phyloP scores from a whole-genome alignment of 1,140 invertebrate species.

The Bactericera cockerelli region DNA sequence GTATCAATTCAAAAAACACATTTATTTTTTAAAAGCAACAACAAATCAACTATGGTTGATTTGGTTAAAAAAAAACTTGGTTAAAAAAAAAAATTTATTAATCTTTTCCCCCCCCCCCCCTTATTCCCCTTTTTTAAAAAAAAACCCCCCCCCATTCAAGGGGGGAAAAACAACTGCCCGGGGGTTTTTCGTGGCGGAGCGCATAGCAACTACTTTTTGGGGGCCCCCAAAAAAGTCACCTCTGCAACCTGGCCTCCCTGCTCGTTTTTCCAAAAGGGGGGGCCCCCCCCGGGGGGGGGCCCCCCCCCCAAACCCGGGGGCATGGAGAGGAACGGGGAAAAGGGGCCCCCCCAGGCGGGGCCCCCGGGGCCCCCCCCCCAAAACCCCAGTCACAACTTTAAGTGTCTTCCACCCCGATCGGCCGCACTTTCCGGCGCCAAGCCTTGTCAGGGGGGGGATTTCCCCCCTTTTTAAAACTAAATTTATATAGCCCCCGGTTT shows the following conservation, averaged over 20 bases:
- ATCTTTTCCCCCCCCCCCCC: too few species aligned
- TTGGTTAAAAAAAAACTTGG: too few species aligned
- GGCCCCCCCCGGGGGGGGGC: slow-evolving; percentile 44
- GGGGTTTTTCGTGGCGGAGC: slow-evolving; percentile 67
- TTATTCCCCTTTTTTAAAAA: too few species aligned
- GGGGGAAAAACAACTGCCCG: slow-evolving; percentile 44
- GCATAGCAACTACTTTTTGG: slow-evolving; percentile 70
- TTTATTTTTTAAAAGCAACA: too few species aligned
- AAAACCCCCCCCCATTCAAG: too few species aligned
- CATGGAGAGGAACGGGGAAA: slow-evolving; percentile 30
- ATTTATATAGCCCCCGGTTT: too few species aligned
- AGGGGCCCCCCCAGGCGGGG: neutral
- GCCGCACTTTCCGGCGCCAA: slow-evolving; percentile 27
- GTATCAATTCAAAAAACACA: too few species aligned
- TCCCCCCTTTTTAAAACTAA: too few species aligned
- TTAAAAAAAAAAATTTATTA: too few species aligned
- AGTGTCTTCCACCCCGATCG: slow-evolving; percentile 16
- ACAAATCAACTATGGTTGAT: too few species aligned
- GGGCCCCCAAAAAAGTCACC: slow-evolving; percentile 46
- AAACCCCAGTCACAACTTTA: slow-evolving; percentile 16
- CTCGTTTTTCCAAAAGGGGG: slow-evolving; percentile 64
- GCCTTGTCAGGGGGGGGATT: slow-evolving; percentile 37
- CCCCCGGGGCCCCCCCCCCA: neutral
- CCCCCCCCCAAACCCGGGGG: slow-evolving; percentile 57
- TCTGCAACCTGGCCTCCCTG: slow-evolving; percentile 55